Base-by-base conservation (phyloP, 2,888 invertebrate species). In the Boloria selene region DNA sequence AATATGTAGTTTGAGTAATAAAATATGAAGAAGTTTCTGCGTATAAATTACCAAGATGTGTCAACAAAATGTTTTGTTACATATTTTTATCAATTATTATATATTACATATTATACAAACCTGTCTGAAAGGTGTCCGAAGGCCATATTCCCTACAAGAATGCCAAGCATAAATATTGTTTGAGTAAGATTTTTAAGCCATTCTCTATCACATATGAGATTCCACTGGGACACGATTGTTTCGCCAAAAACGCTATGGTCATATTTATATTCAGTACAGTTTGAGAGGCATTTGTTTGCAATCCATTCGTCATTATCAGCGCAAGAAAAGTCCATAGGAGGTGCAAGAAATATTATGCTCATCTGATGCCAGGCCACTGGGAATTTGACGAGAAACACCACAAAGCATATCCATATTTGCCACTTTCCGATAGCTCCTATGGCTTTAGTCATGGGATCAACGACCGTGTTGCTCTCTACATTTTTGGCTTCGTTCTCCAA, bases 341-440 rank as follows among this genome's bases (percentile, higher is more conserved):
- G 96, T 6, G 96, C 95, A 70, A 96, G 92, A 78, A 96, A 96
- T 67, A 96, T 95, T 69, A 96, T 96, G 70, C 94, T 95, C 81
- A 96, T 93, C 77, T 96, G 96, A 79, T 96, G 96, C 96, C 96
- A 96, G 0, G 96, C 96, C 0, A 96, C 95, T 0, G 96, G 96
- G 77, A 96, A 95, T 84, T 96, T 96, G 62, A 95, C 93, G 13
- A 96, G 87, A 71, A 95, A 95, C 49, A 96, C 93, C 0, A 95
- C 93, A 56, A 94, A 85, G 73, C 95, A 95, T 60, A 96, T 93
- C 89, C 94, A 93, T 70, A 96, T 91, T 79, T 96, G 96, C 95
- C 96, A 96, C 77, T 93, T 93, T 5, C 96, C 96, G 65, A 96
- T 93, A 42, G 94, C 93, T 0, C 96, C 96, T 72, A 96, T 95